Evolutionary conservation across 2,113 vertebrate genomes (phyloP), one percentile per base, ranked within the genome.

Genomic region (Silurus glanis): DNA sequence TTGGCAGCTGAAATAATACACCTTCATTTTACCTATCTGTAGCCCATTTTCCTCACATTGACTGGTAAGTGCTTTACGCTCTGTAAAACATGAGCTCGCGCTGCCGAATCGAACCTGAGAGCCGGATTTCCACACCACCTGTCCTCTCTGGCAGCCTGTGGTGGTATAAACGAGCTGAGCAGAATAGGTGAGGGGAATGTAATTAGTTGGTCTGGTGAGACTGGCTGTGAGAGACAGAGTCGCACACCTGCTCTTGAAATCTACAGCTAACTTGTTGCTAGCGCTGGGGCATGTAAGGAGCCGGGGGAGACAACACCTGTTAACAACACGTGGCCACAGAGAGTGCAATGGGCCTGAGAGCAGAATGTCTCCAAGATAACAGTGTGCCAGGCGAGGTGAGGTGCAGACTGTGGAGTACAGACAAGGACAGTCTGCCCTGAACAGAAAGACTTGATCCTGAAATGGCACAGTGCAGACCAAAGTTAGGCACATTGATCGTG

Each of bases 201-300:
- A 90, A 91, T 90, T 87, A 91, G 89, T 80, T 89, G 80, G 86
- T 89, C 85, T 87, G 87, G 90, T 66, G 75, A 84, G 84, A 84
- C 85, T 61, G 55, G 72, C 61, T 88, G 81, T 81, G 81, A 72
- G 75, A 86, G 83, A 87, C 79, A 59, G 71, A 69, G 55, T 59
- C 76, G 78, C 87, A 86, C 91, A 92, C 88, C 90, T 91, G 90
- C 83, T 90, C 75, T 64, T 56, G 56, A 86, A 89, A 90, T 83
- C 89, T 83, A 88, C 75, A 83, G 82, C 87, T 81, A 89, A 90
- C 89, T 83, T 88, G 88, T 90, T 90, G 86, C 88, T 69, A 62
- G 47, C 55, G 9, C 6, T 5, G 17, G 74, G 25, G 23, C 28
- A 17, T 82, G 87, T 67, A 74, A 87, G 25, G 58, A 51, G n/a